Evolutionary conservation across 1,140 invertebrate genomes (phyloP), one percentile per base, ranked within the genome.

Genomic region (Nilaparvata lugens): DNA sequence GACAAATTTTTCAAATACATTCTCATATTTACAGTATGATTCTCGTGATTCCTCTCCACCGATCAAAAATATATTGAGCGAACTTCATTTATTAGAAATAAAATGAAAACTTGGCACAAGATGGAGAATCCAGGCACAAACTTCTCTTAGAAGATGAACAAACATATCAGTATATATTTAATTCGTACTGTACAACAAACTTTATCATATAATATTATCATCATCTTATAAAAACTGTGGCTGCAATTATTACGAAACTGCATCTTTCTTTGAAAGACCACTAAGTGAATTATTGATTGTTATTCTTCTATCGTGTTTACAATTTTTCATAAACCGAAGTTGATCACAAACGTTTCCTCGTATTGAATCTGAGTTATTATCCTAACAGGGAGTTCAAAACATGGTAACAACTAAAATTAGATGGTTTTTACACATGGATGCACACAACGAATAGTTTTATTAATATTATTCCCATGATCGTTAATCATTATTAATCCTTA

Each of bases 391-490:
- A 48, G 4, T 48, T 48, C 21, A 48, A 48, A 48, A 48, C 21
- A 14, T 48, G 45, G 45, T 48, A 48, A 48, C 45, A 48, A 48
- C 45, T 48, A 48, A 45, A 48, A 19, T 48, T 16, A 11, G 45
- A 48, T 19, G 16, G 16, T 48, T 23, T 23, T 11, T 48, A 66
- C 61, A 62, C 61, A 62, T 63, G 64, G 60, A 66, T 62, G 60
- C 61, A 66, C 65, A 66, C 65, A 66, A 65, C 63, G 62, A 66
- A 65, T 63, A 66, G 23, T 18, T 58, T 58, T 58, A 28, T 24
- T 13, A 43, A 51, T 25, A 24, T 23, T 60, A 16, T 54, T 28
- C 35, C 19, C 35, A 55, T 28, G 13, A 55, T 14, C 13, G 18
- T 55, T 65, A 54, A 63, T 65, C 63, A 60, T 62, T 62, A 45